Evolutionary conservation across 2,113 vertebrate species (phyloP).

Genomic region (Lepus timidus): DNA sequence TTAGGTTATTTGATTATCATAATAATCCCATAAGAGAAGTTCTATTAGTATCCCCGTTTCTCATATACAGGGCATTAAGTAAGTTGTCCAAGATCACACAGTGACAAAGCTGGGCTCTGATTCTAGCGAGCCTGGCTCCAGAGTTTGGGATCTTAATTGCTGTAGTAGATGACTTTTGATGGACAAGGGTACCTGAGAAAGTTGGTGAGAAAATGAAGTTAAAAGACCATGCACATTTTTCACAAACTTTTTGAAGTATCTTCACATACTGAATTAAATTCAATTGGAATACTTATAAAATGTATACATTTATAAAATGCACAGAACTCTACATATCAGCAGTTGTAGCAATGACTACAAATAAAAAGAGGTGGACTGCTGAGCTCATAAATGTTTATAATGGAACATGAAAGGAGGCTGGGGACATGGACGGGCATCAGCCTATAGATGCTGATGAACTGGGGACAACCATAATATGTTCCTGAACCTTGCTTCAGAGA

Average conservation of each 20-base stretch:
- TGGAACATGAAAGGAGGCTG: not conserved
- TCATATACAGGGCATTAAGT: not conserved
- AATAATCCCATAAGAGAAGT: slow-evolving; percentile 6
- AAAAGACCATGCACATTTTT: too few relatives aligned
- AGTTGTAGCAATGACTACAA: not conserved
- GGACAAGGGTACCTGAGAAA: too few relatives aligned
- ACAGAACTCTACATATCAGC: not conserved
- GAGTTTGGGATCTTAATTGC: not conserved
- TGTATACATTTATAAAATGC: not conserved
- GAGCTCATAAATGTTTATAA: not conserved
- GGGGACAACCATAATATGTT: not conserved
- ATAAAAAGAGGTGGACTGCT: not conserved
- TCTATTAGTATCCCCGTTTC: not conserved
- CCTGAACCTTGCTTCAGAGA: not conserved
- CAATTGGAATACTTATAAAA: slow-evolving; percentile 16
- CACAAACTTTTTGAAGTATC: too few relatives aligned
- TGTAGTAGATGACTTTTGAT: not conserved
- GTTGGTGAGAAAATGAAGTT: too few relatives aligned
- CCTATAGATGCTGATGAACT: not conserved
- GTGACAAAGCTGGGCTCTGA: slow-evolving; percentile 15
- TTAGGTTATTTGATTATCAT: slow-evolving; percentile 33
- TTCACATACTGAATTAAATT: not conserved
- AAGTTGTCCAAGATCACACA: not conserved
- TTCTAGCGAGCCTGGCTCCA: slow-evolving; percentile 1
- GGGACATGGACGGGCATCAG: not conserved